phyloP scores from a whole-genome alignment of 2,797 vertebrate species.

The Enteromius unitaeniatus region DNA sequence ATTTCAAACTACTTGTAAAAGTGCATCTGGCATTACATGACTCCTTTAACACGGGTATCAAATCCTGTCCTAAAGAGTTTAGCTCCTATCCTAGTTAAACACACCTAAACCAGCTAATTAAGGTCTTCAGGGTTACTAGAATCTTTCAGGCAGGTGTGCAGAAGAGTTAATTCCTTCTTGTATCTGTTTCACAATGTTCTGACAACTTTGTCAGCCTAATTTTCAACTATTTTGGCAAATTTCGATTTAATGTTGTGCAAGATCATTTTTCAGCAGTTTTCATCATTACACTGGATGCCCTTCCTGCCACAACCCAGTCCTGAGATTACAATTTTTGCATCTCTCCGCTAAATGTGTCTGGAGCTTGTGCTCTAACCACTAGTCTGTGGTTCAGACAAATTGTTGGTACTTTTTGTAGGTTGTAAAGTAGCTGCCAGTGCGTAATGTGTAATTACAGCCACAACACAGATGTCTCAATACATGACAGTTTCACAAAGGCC shows the following conservation, averaged over 20 bases:
- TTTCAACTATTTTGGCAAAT: background rate
- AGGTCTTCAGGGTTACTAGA: background rate
- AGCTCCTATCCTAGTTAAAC: background rate
- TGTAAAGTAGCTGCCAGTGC: conserved; percentile 2
- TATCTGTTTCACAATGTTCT: background rate
- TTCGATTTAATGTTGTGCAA: background rate
- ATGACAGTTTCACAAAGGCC: conserved; percentile 35
- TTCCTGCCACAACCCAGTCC: background rate
- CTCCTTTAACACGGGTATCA: too few species aligned
- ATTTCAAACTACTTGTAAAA: too few species aligned
- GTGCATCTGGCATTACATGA: too few species aligned
- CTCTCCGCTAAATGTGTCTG: background rate
- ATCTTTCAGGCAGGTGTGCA: background rate
- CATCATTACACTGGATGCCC: background rate
- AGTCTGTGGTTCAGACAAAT: background rate
- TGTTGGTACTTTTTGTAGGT: background rate
- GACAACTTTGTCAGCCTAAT: background rate
- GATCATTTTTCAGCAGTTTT: background rate
- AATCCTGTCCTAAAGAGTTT: background rate
- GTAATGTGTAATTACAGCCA: conserved; percentile 29
- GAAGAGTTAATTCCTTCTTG: background rate
- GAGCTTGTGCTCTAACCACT: background rate
- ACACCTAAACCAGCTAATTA: background rate
- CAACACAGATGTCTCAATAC: conserved; percentile 10
- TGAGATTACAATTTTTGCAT: background rate